Percentiles rank a stretch among this genome's conserved stretches.
Evolutionary conservation across 2,797 vertebrate genomes (phyloP).

Genomic region (Nannoperca obscura): DNA sequence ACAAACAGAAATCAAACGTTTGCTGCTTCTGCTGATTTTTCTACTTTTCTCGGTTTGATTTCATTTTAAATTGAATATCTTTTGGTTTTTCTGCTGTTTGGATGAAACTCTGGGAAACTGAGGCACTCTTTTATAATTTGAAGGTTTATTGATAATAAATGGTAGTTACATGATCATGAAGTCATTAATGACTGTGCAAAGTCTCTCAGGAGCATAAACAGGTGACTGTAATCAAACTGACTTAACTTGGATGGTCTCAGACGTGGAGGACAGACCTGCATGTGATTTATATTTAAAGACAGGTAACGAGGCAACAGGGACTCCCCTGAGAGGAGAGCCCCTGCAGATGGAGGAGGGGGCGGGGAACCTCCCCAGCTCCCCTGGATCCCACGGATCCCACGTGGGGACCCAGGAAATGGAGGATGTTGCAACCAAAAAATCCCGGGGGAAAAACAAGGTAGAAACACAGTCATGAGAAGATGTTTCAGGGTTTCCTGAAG

Average conservation of each 20-base stretch:
- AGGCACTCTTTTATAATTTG: background rate
- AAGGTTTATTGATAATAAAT: background rate
- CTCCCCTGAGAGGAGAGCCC: constrained; percentile 7
- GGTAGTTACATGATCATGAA: background rate
- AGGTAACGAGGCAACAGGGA: background rate
- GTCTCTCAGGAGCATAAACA: background rate
- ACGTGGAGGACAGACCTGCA: background rate
- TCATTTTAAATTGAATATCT: too few species aligned
- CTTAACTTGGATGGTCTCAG: background rate
- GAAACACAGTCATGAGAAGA: background rate
- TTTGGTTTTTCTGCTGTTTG: too few species aligned
- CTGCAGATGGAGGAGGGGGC: constrained; percentile 51
- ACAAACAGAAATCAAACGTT: too few species aligned
- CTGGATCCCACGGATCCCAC: constrained; percentile 19
- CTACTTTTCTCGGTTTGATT: too few species aligned
- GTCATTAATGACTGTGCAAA: background rate
- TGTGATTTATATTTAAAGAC: constrained; percentile 5
- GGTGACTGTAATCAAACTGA: background rate
- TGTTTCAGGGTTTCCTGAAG: background rate
- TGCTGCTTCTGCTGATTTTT: too few species aligned
- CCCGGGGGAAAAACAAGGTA: constrained; percentile 38
- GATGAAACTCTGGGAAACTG: too few species aligned
- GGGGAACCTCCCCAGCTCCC: background rate
- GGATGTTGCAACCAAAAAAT: constrained; percentile 36
- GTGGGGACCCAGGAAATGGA: background rate